Evolutionary conservation across 2,888 invertebrate genomes (phyloP).

Genomic region (Steinernema scapterisci): DNA sequence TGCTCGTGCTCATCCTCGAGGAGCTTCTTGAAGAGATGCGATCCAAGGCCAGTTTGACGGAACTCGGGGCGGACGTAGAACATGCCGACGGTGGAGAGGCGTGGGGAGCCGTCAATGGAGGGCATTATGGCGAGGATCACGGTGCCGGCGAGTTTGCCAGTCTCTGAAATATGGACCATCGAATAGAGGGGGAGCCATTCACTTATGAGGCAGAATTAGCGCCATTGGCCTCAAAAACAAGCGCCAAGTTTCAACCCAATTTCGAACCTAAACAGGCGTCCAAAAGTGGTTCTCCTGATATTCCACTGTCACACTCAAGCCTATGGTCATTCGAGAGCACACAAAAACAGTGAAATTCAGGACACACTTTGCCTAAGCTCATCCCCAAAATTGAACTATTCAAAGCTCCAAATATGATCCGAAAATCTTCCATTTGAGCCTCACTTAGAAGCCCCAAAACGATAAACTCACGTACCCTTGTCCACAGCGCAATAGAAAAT

Average conservation of each 20-base stretch:
- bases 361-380: too few relatives aligned
- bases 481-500: background rate
- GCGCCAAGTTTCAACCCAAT: background rate
- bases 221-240: background rate
- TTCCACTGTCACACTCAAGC: too few relatives aligned
- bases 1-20: background rate
- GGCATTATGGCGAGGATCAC: background rate
- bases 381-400: too few relatives aligned
- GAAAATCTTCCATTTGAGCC: background rate
- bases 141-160: background rate
- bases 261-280: too few relatives aligned
- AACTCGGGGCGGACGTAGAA: conserved; percentile 10
- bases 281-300: too few relatives aligned
- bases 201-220: too few relatives aligned
- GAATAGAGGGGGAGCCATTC: background rate
- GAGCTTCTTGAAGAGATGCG: background rate
- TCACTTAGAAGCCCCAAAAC: background rate
- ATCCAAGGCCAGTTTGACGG: background rate
- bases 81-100: background rate
- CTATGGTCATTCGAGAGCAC: too few relatives aligned
- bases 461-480: background rate
- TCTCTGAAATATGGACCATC: too few relatives aligned
- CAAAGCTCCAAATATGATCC: background rate
- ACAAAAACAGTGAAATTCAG: too few relatives aligned
- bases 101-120: background rate